These are phyloP conservation scores for Thamnophis sirtalis DNA, from an alignment of 2,113 vertebrate genomes.

Conservation along the genomic window DNA sequence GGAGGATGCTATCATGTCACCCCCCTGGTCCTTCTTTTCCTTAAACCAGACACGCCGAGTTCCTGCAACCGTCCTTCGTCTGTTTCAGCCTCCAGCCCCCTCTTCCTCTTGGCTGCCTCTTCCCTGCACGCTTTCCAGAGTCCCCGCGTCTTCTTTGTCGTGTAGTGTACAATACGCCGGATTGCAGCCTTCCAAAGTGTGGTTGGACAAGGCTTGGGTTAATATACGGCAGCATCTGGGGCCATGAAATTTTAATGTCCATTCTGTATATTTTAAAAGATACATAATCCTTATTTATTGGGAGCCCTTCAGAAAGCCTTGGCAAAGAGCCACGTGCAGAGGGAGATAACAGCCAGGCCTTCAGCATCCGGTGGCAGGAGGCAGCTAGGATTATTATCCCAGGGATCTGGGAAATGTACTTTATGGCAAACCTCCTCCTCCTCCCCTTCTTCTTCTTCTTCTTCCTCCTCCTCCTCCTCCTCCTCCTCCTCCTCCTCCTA, in stretches of 20 bases:
- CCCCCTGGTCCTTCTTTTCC: no score
- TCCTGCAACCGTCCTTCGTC: no score
- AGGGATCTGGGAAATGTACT: background rate
- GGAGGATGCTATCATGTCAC: no score
- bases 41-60: no score
- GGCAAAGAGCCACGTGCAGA: background rate
- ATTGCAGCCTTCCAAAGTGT: no score
- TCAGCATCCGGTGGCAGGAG: background rate
- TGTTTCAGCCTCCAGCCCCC: no score
- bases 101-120: rapidly evolving
- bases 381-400: background rate
- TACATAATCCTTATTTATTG: background rate
- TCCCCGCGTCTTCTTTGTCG: no score
- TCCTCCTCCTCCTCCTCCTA: rapidly evolving
- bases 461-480: no score
- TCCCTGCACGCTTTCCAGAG: no score
- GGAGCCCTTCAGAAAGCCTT: background rate
- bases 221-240: background rate
- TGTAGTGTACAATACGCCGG: no score
- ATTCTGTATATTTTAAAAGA: background rate
- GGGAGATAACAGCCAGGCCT: background rate
- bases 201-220: background rate
- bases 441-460: no score
- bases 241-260: background rate
- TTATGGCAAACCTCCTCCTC: background rate